These are phyloP conservation scores for Eupsittula cactorum DNA, from an alignment of 2,113 vertebrate species.

Conservation along the genomic window DNA sequence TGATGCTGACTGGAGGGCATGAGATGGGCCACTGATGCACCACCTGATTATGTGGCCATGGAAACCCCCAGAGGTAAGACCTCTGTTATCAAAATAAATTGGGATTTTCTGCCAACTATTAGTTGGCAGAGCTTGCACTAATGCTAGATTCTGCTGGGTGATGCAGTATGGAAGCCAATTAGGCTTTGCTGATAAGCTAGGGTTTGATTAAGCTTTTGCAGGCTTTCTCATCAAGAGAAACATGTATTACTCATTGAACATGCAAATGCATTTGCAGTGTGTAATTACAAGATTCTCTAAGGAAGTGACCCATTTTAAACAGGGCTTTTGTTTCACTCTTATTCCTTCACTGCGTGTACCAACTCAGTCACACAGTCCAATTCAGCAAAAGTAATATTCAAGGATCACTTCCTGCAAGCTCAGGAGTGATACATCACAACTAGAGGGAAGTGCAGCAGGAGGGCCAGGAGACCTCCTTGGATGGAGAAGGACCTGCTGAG, in stretches of 20 bases:
- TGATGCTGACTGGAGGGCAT: constrained; percentile 66
- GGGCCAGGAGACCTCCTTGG: no score
- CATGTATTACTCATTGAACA: constrained; percentile 34
- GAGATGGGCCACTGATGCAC: constrained; percentile 52
- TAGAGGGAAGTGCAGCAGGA: no score
- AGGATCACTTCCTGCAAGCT: no score
- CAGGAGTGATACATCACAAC: no score
- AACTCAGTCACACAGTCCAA: neutral
- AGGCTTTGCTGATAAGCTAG: constrained; percentile 56
- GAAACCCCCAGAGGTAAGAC: constrained; percentile 65
- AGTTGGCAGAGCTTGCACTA: constrained; percentile 70
- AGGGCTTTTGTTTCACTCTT: constrained; percentile 23
- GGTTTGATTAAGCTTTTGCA: constrained; percentile 59
- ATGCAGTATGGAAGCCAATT: constrained; percentile 52
- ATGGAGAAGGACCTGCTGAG: no score
- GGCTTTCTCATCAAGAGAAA: constrained; percentile 11
- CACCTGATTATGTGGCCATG: constrained; percentile 76
- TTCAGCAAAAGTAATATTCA: constrained; percentile 21
- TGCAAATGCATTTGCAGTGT: constrained; percentile 58
- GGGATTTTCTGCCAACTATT: constrained; percentile 76
- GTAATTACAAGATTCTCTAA: constrained; percentile 47
- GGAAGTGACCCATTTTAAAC: constrained; percentile 27
- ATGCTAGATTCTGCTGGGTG: constrained; percentile 48
- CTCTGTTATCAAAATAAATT: constrained; percentile 76
- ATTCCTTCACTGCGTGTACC: neutral